phyloP scores from a whole-genome alignment of 2,888 invertebrate genomes.

The Thecophora atra region DNA sequence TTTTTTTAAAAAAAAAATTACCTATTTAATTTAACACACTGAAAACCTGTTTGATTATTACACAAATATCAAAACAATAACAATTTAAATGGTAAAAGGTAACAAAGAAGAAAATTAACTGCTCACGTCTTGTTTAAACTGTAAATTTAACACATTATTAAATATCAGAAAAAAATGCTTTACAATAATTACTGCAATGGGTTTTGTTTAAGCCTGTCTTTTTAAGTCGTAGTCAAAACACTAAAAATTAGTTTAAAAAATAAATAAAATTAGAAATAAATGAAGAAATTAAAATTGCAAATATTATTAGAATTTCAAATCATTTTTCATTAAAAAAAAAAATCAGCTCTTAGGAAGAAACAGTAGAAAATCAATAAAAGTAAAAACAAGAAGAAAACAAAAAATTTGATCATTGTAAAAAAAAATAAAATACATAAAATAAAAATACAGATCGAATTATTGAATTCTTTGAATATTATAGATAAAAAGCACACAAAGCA shows the following conservation, averaged over 20 bases:
- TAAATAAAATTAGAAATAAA: too few species aligned
- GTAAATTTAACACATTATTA: conserved; percentile 44
- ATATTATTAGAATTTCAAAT: conserved; percentile 44
- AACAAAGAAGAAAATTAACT: conserved; percentile 26
- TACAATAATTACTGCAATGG: conserved; percentile 39
- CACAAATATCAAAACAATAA: conserved; percentile 34
- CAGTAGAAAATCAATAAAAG: conserved; percentile 10
- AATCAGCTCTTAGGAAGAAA: neutral
- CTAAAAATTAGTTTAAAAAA: too few species aligned
- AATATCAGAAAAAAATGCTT: conserved; percentile 40
- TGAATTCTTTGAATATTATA: conserved; percentile 17
- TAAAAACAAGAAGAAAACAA: conserved; percentile 3
- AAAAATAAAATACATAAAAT: neutral
- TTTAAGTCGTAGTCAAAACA: too few species aligned
- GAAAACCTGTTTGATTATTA: too few species aligned
- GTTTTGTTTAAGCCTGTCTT: neutral
- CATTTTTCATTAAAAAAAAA: conserved; percentile 11
- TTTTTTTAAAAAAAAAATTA: too few species aligned
- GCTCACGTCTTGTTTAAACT: conserved; percentile 28
- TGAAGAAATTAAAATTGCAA: neutral
- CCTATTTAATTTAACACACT: too few species aligned
- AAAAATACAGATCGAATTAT: neutral
- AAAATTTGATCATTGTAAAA: conserved; percentile 21
- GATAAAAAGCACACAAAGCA: conserved; percentile 12
- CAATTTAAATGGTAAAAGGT: too few species aligned